Base-by-base conservation (phyloP, 2,797 vertebrate species). In the Chlorospingus semifuscus region DNA sequence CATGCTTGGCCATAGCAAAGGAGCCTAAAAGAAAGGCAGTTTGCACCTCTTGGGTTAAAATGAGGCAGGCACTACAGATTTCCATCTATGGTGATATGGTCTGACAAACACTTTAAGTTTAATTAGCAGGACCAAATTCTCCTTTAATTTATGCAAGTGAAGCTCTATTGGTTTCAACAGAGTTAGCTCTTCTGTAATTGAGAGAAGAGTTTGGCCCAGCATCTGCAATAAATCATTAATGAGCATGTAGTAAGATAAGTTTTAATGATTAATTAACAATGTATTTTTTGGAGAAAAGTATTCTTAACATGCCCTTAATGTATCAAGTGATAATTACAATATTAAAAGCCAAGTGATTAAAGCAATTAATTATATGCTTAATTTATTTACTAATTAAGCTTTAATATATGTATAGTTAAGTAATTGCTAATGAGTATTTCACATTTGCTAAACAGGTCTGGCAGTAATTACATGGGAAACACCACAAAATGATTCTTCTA, bases 221-320 rank as follows among this genome's bases (percentile, higher is more conserved):
- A 94, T 97, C 71, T 95, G 80, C 94, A 97, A 97, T 98, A 97
- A 98, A 98, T 98, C 96, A 97, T 98, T 98, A 97, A 98, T 98
- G 97, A 98, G 55, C 93, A 95, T 97, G 95, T 96, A 97, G 97
- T 97, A 97, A 97, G 97, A 97, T 92, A 97, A 97, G 96, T 97
- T 98, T 98, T 97, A 98, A 98, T 98, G 97, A 98, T 98, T 98
- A 98, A 98, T 98, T 98, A 98, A 97, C 97, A 86, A 94, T 97
- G 94, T 97, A 97, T 97, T 98, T 98, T 98, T 97, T 94, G 85
- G 83, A 96, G 94, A 96, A 98, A 98, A 96, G 95, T 98, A 98
- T 97, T 97, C 97, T 97, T 97, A 97, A 97, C 96, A 97, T 97
- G 97, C 95, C 95, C 94, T 97, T 98, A 96, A 97, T 96, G 92